Evolutionary conservation across 2,113 vertebrate species (phyloP).

Genomic region (Tachuris rubrigastra): DNA sequence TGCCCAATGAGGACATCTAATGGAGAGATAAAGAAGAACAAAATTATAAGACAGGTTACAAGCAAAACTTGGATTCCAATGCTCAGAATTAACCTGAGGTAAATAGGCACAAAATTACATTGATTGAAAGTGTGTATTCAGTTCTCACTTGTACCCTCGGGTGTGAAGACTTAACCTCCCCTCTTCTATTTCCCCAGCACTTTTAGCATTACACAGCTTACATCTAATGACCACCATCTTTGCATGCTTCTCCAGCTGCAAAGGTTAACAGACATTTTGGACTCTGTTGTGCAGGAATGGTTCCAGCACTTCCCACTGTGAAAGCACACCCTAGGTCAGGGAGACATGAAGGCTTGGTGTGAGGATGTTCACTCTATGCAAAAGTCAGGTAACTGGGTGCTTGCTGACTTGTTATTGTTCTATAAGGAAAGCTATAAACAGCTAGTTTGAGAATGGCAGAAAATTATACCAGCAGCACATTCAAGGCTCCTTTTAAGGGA

Average conservation of each 20-base stretch:
- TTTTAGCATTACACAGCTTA: background rate
- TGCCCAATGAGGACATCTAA: constrained; percentile 64
- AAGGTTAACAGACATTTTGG: background rate
- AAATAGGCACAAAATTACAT: background rate
- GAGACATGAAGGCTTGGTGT: background rate
- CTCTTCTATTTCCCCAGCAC: background rate
- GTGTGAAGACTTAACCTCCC: background rate
- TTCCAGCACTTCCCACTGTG: background rate
- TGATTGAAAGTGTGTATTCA: background rate
- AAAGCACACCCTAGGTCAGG: background rate
- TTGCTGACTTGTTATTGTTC: background rate
- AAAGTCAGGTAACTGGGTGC: background rate
- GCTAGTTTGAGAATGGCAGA: background rate
- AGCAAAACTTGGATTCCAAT: background rate
- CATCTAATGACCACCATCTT: background rate
- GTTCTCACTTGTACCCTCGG: background rate
- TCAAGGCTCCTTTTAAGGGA: background rate
- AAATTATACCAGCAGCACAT: background rate
- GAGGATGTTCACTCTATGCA: background rate
- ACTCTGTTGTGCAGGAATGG: background rate
- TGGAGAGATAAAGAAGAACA: constrained; percentile 34
- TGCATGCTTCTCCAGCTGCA: background rate
- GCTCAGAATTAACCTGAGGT: background rate
- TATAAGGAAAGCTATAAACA: background rate
- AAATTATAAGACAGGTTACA: background rate